Conservation (phyloP, 2,888 invertebrate species). For the Deroplatys truncata region DNA sequence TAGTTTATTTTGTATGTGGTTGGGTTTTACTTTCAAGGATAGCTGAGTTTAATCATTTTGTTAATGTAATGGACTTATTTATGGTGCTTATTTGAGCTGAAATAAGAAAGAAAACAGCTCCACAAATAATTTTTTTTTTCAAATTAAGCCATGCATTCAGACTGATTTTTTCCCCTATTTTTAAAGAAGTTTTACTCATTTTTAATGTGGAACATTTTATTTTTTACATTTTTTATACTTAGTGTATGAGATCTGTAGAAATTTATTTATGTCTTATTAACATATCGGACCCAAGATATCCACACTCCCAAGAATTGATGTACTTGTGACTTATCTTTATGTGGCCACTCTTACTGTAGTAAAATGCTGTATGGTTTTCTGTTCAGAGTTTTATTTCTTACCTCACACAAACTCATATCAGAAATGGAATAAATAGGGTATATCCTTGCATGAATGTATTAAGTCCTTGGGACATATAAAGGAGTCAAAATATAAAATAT, state of each 20-base stretch:
- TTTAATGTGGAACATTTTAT: neutral
- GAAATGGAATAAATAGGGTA: too few species aligned
- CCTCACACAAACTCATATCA: neutral
- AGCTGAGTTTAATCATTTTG: neutral
- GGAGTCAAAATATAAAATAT: too few species aligned
- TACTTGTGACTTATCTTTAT: conserved; percentile 13
- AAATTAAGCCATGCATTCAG: neutral
- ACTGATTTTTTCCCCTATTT: neutral
- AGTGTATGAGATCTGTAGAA: neutral
- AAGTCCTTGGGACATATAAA: too few species aligned
- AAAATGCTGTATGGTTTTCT: conserved; percentile 14
- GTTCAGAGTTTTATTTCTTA: conserved; percentile 1
- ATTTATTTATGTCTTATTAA: conserved; percentile 11
- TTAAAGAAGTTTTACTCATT: neutral
- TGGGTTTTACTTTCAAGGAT: neutral
- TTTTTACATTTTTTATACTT: conserved; percentile 5
- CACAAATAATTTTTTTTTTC: neutral
- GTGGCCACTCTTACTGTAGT: conserved; percentile 11
- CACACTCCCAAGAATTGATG: conserved; percentile 11
- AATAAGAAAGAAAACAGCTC: neutral
- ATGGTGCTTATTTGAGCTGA: neutral
- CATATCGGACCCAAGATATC: conserved; percentile 2
- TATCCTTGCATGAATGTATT: too few species aligned
- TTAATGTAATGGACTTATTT: neutral
- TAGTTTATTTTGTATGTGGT: neutral